Percentiles rank a stretch among this genome's conserved stretches.
phyloP scores from a whole-genome alignment of 2,113 vertebrate species.

The Eclectus roratus region DNA sequence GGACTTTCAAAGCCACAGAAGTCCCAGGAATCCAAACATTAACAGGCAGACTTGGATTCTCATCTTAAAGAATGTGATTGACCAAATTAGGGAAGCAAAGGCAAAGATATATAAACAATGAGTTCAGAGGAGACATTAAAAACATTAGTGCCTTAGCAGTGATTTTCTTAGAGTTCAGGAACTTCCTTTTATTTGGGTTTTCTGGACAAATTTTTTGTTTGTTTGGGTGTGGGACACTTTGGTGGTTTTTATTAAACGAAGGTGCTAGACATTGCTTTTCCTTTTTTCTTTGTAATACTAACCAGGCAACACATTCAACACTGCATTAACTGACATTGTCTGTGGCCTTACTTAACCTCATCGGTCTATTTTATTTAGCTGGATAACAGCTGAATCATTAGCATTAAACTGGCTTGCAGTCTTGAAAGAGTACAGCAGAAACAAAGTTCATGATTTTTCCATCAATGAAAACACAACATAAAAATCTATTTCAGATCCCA shows the following conservation, averaged over 20 bases:
- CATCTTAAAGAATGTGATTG: neutral
- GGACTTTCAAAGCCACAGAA: neutral
- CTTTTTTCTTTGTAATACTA: neutral
- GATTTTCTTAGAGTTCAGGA: neutral
- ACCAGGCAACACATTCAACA: neutral
- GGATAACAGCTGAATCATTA: constrained; percentile 30
- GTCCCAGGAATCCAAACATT: neutral
- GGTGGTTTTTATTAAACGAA: neutral
- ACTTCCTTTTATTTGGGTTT: neutral
- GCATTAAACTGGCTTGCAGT: neutral
- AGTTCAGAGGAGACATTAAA: neutral
- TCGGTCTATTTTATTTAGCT: neutral
- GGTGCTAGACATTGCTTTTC: neutral
- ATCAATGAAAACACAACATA: neutral
- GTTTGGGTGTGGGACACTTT: neutral
- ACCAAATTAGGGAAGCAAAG: neutral
- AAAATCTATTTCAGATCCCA: neutral
- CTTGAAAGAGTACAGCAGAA: neutral
- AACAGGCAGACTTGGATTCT: neutral
- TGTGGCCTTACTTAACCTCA: constrained; percentile 9
- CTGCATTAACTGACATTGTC: neutral
- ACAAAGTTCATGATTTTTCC: neutral
- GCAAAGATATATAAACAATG: neutral
- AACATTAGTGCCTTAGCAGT: neutral
- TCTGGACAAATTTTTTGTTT: neutral